A percentile compares a stretch with the other conserved stretches of the same genome.
phyloP scores from a whole-genome alignment of 2,113 vertebrate species.

The Etheostoma spectabile region DNA sequence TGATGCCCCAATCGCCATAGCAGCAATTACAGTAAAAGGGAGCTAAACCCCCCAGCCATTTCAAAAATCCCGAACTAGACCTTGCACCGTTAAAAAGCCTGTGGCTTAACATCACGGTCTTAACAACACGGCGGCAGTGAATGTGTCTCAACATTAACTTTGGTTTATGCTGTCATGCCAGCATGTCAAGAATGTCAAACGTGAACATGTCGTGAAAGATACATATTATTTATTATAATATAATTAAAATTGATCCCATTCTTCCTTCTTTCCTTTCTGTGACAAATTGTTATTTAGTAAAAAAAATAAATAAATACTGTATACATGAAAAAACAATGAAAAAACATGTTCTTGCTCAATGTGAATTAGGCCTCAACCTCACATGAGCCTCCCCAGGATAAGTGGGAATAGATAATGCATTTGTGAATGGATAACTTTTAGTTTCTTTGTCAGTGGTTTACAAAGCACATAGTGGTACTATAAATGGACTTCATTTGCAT shows the following conservation, averaged over 20 bases:
- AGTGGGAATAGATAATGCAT: not conserved
- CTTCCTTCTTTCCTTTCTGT: not conserved
- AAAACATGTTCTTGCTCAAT: not conserved
- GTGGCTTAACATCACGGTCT: constrained; percentile 15
- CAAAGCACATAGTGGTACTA: not conserved
- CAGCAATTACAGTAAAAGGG: constrained; percentile 76
- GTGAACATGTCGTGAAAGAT: constrained; percentile 12
- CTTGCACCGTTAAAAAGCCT: constrained; percentile 29
- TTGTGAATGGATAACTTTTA: not conserved
- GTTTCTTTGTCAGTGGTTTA: not conserved
- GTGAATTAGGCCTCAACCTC: not conserved
- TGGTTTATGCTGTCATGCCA: constrained; percentile 26
- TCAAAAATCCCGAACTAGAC: constrained; percentile 34
- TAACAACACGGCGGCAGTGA: not conserved
- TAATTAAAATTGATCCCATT: not conserved
- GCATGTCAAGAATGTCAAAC: constrained; percentile 29
- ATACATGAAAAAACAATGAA: not conserved
- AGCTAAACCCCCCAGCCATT: constrained; percentile 47
- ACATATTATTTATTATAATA: not conserved
- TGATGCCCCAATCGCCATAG: constrained; percentile 67
- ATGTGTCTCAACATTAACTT: constrained; percentile 34
- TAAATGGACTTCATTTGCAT: not conserved
- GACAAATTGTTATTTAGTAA: not conserved
- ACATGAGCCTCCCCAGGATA: not conserved
- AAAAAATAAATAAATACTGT: too few relatives aligned